Percentiles rank a stretch among this genome's conserved stretches.
Conservation (phyloP, 2,113 vertebrate genomes). For the Ginglymostoma cirratum region DNA sequence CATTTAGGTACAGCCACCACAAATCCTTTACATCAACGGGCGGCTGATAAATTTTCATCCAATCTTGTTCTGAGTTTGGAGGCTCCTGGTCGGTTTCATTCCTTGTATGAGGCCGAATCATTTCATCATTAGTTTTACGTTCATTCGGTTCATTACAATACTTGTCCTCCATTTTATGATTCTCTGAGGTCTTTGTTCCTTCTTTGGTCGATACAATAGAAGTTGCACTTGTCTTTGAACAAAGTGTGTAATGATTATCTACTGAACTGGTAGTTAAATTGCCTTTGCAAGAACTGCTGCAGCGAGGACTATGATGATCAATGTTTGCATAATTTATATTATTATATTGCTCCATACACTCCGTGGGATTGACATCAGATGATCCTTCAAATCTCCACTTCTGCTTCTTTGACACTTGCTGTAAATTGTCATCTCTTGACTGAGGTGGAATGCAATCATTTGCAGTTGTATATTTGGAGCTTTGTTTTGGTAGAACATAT, state of each 20-base stretch:
- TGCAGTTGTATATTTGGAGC: background rate
- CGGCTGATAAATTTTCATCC: slow-evolving; percentile 20
- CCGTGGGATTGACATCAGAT: background rate
- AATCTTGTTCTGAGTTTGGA: background rate
- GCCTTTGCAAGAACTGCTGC: background rate
- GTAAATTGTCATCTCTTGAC: background rate
- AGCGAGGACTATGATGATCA: background rate
- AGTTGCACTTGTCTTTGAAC: slow-evolving; percentile 5
- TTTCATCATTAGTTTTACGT: background rate
- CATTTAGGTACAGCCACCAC: slow-evolving; percentile 34
- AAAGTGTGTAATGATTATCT: background rate
- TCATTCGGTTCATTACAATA: background rate
- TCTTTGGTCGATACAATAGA: background rate
- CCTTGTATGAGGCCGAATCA: background rate
- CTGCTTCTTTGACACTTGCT: background rate
- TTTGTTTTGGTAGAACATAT: background rate
- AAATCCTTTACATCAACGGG: slow-evolving; percentile 9
- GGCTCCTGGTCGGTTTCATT: background rate
- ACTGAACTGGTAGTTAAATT: background rate
- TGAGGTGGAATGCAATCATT: background rate
- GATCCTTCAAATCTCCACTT: background rate
- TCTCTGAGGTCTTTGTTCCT: background rate
- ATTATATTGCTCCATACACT: background rate
- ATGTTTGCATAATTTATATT: background rate
- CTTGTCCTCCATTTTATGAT: background rate